These are phyloP conservation scores for Pipistrellus pipistrellus DNA, from an alignment of 2,797 vertebrate genomes.

Conservation along the genomic window DNA sequence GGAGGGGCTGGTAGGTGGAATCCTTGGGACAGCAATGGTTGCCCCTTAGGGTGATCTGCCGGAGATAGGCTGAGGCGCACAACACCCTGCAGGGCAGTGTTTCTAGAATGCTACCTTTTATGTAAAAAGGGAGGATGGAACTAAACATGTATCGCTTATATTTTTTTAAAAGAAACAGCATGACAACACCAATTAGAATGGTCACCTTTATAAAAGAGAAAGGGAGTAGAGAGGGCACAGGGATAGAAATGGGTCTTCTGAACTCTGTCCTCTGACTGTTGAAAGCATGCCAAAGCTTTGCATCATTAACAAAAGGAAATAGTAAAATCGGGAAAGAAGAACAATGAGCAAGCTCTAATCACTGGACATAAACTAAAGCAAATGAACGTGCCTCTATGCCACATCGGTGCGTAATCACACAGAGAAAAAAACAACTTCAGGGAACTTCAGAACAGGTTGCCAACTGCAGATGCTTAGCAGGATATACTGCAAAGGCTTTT, in stretches of 20 bases:
- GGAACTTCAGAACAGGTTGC: not conserved
- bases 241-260: not conserved
- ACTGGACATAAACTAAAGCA: not conserved
- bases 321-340: not conserved
- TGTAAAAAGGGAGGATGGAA: not conserved
- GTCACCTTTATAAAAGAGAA: not conserved
- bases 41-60: not conserved
- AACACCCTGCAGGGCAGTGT: not conserved
- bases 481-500: not conserved
- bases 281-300: not conserved
- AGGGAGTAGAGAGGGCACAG: not conserved
- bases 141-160: not conserved
- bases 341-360: not conserved
- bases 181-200: not conserved
- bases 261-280: not conserved
- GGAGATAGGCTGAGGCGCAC: not conserved
- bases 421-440: not conserved
- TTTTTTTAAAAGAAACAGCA: not conserved
- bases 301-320: slow-evolving; percentile 18
- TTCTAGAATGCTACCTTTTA: not conserved
- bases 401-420: not conserved
- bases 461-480: not conserved
- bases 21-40: not conserved
- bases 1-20: not conserved
- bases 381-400: not conserved